Evolutionary conservation across 2,888 invertebrate genomes (phyloP).

Genomic region (Tetrapedia diversipes): DNA sequence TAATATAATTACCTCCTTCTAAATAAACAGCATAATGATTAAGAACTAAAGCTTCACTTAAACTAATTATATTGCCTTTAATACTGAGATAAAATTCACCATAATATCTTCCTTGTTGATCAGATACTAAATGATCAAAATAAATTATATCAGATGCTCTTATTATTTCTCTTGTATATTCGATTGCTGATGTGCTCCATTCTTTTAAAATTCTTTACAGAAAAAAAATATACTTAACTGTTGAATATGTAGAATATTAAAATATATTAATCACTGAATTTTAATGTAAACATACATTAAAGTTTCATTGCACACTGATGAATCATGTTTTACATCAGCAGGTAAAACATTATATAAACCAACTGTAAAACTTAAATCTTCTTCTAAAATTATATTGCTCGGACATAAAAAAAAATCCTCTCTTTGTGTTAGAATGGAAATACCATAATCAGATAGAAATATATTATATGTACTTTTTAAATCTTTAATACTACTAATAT

Average conservation of each 20-base stretch:
- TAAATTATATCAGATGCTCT: constrained; percentile 64
- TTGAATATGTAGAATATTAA: not conserved
- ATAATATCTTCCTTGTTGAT: constrained; percentile 65
- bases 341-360: constrained; percentile 70
- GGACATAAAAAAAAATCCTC: constrained; percentile 58
- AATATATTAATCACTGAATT: not conserved
- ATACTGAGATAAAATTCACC: constrained; percentile 77
- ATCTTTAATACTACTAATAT: constrained; percentile 47
- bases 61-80: constrained; percentile 66
- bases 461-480: constrained; percentile 47
- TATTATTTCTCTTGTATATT: constrained; percentile 70
- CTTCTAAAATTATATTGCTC: constrained; percentile 36
- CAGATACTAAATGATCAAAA: constrained; percentile 69
- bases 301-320: constrained; percentile 21
- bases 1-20: constrained; percentile 57
- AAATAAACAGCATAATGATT: constrained; percentile 71
- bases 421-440: constrained; percentile 49
- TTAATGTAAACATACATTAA: constrained; percentile 23
- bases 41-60: constrained; percentile 70
- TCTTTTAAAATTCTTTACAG: constrained; percentile 49
- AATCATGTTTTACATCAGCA: not conserved
- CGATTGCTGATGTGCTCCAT: constrained; percentile 71
- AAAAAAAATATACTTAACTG: not conserved
- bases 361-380: constrained; percentile 63
- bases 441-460: constrained; percentile 70